Evolutionary conservation across 2,888 invertebrate genomes (phyloP).

Genomic region (Eudemis profundana): DNA sequence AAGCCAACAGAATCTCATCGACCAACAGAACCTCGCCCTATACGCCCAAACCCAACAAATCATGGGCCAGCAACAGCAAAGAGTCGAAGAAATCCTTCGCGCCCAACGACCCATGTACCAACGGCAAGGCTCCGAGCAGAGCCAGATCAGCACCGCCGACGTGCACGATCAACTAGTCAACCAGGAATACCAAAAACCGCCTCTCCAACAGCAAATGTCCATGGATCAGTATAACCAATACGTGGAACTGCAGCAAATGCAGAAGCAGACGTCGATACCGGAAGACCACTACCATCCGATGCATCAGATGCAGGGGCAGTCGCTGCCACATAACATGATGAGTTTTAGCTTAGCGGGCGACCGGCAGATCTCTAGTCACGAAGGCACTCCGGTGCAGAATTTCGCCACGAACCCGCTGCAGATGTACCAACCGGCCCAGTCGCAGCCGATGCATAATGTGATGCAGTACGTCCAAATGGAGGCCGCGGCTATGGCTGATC

Average conservation of each 20-base stretch:
- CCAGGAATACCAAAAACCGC: constrained; percentile 66
- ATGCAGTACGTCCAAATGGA: constrained; percentile 7
- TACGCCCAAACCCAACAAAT: constrained; percentile 81
- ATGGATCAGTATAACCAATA: constrained; percentile 73
- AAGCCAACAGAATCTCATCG: constrained; percentile 84
- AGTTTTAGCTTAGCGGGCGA: constrained; percentile 72
- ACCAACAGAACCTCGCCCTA: constrained; percentile 83
- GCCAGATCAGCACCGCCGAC: constrained; percentile 73
- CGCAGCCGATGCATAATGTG: constrained; percentile 54
- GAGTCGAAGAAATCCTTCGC: constrained; percentile 73
- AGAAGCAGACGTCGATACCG: constrained; percentile 66
- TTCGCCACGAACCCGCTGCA: constrained; percentile 77
- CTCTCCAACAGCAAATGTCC: constrained; percentile 73
- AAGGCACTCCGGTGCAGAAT: constrained; percentile 82
- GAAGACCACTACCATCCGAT: constrained; percentile 73
- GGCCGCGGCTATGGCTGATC: not conserved
- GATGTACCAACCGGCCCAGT: constrained; percentile 72
- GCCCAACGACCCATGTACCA: constrained; percentile 75
- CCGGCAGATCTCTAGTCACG: constrained; percentile 82
- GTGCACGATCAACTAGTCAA: constrained; percentile 61
- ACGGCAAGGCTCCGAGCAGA: constrained; percentile 78
- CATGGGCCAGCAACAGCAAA: constrained; percentile 83
- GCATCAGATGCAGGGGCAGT: constrained; percentile 76
- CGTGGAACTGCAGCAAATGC: constrained; percentile 62
- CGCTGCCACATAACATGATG: constrained; percentile 75